A percentile compares a stretch with the other conserved stretches of the same genome.
These are phyloP conservation scores for Epizoanthus ramosus DNA, from an alignment of 92 coral and sea anemone genomes.

Conservation along the genomic window DNA sequence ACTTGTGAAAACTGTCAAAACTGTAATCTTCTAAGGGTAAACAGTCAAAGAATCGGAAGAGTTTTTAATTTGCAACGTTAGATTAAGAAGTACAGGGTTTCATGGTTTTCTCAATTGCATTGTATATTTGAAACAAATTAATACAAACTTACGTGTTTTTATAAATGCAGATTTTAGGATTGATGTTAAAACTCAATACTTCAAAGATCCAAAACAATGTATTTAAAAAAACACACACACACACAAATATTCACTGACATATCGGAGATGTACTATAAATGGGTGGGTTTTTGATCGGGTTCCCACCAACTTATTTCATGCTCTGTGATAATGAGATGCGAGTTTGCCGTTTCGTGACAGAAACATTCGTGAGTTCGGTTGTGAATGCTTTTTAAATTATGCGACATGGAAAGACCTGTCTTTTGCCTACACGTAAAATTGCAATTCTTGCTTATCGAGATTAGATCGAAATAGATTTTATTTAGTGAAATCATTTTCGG, in stretches of 20 bases:
- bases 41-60: conserved; percentile 22
- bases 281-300: too few species aligned
- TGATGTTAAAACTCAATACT: neutral
- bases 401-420: conserved; percentile 9
- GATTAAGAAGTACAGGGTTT: conserved; percentile 18
- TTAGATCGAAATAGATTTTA: conserved; percentile 38
- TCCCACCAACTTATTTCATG: too few species aligned
- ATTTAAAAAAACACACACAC: neutral
- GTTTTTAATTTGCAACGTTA: conserved; percentile 23
- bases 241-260: neutral
- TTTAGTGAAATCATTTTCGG: conserved; percentile 36
- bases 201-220: neutral
- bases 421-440: conserved; percentile 17
- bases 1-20: conserved; percentile 30
- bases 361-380: neutral
- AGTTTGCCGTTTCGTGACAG: conserved; percentile 22
- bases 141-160: conserved; percentile 1
- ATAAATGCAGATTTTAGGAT: conserved; percentile 8
- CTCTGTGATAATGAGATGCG: neutral
- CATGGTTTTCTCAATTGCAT: neutral
- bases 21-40: conserved; percentile 26
- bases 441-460: conserved; percentile 1
- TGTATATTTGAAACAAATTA: conserved; percentile 29
- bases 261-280: neutral
- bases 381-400: conserved; percentile 14